Evolutionary conservation across 2,888 invertebrate species (phyloP).

Genomic region (Andrena minutula): DNA sequence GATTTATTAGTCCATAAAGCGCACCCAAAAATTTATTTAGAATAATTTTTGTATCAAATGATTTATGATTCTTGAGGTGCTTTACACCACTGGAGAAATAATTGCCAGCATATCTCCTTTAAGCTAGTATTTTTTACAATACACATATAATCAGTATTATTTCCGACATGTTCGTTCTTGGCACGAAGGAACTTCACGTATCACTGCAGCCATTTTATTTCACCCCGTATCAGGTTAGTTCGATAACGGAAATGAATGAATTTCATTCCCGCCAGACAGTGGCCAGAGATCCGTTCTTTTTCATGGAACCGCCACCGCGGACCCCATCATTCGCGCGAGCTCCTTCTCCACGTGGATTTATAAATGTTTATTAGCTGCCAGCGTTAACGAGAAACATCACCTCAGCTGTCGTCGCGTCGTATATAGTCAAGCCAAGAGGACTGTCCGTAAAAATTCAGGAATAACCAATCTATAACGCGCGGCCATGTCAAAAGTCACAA

Average conservation of each 20-base stretch:
- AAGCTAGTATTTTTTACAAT: not conserved
- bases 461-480: not conserved
- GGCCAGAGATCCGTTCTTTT: constrained; percentile 42
- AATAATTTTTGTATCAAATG: too few relatives aligned
- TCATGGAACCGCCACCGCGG: constrained; percentile 18
- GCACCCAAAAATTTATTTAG: too few relatives aligned
- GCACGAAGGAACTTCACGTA: not conserved
- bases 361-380: constrained; percentile 68
- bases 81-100: too few relatives aligned
- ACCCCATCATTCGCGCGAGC: constrained; percentile 39
- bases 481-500: too few relatives aligned
- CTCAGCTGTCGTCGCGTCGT: not conserved
- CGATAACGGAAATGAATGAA: constrained; percentile 56
- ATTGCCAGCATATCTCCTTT: too few relatives aligned
- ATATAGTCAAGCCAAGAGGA: not conserved
- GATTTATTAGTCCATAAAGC: too few relatives aligned
- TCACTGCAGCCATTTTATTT: constrained; percentile 16
- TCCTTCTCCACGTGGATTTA: constrained; percentile 53
- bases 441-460: constrained; percentile 38
- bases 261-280: constrained; percentile 44
- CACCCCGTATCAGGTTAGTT: not conserved
- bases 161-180: not conserved
- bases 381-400: constrained; percentile 39
- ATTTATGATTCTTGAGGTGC: too few relatives aligned
- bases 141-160: constrained; percentile 1